Evolutionary conservation across 2,113 vertebrate species (phyloP).

Genomic region (Budorcas taxicolor): DNA sequence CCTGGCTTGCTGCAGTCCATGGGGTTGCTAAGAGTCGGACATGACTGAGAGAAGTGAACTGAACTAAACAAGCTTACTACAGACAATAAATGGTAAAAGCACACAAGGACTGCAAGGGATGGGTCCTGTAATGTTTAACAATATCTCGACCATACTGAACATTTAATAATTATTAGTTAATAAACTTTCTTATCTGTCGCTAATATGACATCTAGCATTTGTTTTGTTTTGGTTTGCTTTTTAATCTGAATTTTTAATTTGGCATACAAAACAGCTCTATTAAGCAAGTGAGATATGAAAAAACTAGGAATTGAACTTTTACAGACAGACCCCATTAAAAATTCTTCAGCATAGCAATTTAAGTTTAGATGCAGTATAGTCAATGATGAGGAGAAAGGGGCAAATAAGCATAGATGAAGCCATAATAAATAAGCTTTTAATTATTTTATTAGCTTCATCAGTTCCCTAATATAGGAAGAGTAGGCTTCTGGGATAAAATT

Average conservation of each 20-base stretch:
- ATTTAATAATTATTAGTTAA: not conserved
- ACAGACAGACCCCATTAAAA: not conserved
- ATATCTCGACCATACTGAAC: not conserved
- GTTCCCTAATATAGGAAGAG: not conserved
- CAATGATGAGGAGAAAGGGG: not conserved
- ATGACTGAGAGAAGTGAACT: not conserved
- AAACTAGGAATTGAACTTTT: not conserved
- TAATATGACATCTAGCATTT: not conserved
- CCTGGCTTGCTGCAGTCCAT: fast-evolving
- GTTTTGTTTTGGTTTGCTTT: not conserved
- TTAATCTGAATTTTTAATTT: not conserved
- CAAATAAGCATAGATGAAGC: not conserved
- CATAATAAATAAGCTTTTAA: not conserved
- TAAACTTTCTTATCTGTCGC: not conserved
- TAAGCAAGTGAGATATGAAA: not conserved
- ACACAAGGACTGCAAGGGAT: not conserved
- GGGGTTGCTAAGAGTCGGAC: not conserved
- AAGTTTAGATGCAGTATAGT: not conserved
- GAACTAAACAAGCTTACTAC: not conserved
- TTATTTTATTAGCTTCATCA: not conserved
- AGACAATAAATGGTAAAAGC: not conserved
- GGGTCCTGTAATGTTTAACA: not conserved
- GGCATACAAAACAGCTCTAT: not conserved
- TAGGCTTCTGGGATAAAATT: constrained; percentile 8
- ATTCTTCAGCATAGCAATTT: not conserved